Conservation (phyloP, 2,888 invertebrate species). For the Monoplex corrugatus region DNA sequence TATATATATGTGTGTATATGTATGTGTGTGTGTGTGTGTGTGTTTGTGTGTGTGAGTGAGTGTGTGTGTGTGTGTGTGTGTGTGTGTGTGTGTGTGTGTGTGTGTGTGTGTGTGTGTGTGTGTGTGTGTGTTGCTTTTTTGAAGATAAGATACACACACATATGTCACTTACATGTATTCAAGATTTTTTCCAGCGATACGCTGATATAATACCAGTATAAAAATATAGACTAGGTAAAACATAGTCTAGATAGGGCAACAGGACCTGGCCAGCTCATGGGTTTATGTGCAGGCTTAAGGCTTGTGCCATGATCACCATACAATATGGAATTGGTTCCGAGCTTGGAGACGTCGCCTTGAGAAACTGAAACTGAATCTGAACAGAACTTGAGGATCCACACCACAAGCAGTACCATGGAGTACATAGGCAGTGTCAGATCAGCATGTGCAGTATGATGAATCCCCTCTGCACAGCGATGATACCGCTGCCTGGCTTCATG, state of each 20-base stretch:
- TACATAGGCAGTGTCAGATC: not conserved
- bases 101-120: not conserved
- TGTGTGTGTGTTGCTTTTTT: not conserved
- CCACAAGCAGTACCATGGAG: not conserved
- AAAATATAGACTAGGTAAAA: too few species aligned
- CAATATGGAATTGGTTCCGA: too few species aligned
- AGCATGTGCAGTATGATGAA: not conserved
- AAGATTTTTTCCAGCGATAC: too few species aligned
- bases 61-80: slow-evolving; percentile 19
- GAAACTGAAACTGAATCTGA: not conserved
- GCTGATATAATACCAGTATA: too few species aligned
- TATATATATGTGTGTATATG: not conserved
- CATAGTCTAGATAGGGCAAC: too few species aligned
- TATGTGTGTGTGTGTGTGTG: not conserved
- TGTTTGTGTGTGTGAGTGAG: not conserved
- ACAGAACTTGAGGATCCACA: not conserved
- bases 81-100: not conserved
- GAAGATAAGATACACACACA: not conserved
- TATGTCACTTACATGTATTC: too few species aligned
- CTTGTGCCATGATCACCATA: too few species aligned
- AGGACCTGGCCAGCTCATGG: too few species aligned
- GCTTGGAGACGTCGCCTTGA: too few species aligned
- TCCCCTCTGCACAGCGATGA: not conserved
- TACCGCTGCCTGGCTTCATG: not conserved
- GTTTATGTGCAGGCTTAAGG: too few species aligned